A percentile compares a stretch with the other conserved stretches of the same genome.
Conservation (phyloP, 1,140 invertebrate genomes). For the Cotesia glomerata region DNA sequence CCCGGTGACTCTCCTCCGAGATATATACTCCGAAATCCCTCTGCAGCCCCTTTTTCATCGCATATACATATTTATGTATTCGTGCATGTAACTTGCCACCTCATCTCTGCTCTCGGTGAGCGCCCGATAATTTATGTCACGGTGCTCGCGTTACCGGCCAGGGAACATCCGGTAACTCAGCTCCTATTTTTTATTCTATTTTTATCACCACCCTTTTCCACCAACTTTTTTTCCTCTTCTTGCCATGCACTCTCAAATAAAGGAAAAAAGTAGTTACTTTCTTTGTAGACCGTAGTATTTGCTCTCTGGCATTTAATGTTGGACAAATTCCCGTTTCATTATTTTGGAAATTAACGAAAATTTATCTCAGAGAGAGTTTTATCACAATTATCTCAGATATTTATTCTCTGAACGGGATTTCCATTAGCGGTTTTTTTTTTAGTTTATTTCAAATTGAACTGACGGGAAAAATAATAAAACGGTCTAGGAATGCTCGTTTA, state of each 20-base stretch:
- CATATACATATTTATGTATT: not conserved
- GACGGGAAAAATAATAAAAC: not conserved
- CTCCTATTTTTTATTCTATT: constrained; percentile 7
- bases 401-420: no score
- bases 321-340: no score
- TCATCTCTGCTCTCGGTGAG: not conserved
- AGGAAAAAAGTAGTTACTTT: not conserved
- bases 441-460: no score
- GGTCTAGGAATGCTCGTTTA: no score
- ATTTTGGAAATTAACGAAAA: no score
- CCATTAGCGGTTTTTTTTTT: no score
- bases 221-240: not conserved
- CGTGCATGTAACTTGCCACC: not conserved
- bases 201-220: not conserved
- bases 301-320: no score
- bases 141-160: constrained; percentile 10
- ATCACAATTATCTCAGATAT: no score
- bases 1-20: not conserved
- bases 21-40: no score
- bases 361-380: no score
- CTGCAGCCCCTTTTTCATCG: no score
- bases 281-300: no score
- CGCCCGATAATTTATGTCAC: constrained; percentile 32
- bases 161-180: constrained; percentile 19
- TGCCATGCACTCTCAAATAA: not conserved